These are phyloP conservation scores for Hypolimnas misippus DNA, from an alignment of 2,888 invertebrate species.

Conservation along the genomic window DNA sequence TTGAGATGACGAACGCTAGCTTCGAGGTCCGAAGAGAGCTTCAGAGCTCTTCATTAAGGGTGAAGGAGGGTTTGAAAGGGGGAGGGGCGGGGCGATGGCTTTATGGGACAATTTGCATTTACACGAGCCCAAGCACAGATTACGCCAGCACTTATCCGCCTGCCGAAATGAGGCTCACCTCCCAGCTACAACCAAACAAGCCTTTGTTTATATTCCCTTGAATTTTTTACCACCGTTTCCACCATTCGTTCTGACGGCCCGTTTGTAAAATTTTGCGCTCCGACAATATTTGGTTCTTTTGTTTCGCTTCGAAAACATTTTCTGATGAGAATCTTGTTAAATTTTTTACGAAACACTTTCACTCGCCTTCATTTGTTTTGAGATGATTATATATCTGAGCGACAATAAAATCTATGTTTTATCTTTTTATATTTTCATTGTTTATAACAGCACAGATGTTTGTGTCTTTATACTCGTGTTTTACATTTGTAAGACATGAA, in stretches of 20 bases:
- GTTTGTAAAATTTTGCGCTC: conserved; percentile 52
- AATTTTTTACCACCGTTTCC: conserved; percentile 68
- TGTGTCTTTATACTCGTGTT: conserved; percentile 8
- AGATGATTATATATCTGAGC: too few species aligned
- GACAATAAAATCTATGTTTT: neutral
- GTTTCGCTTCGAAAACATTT: conserved; percentile 17
- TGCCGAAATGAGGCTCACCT: conserved; percentile 73
- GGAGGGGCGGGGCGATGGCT: conserved; percentile 65
- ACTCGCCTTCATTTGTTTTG: neutral
- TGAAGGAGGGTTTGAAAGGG: conserved; percentile 52
- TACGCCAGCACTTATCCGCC: conserved; percentile 80
- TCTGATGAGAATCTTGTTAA: conserved; percentile 12
- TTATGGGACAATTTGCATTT: conserved; percentile 84
- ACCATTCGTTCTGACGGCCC: conserved; percentile 77
- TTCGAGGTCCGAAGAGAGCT: conserved; percentile 62
- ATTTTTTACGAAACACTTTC: neutral
- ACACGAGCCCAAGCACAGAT: conserved; percentile 82
- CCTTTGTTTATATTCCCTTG: conserved; percentile 78
- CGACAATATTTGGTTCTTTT: conserved; percentile 19
- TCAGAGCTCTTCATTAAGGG: conserved; percentile 74
- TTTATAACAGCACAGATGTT: neutral
- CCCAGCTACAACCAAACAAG: conserved; percentile 68
- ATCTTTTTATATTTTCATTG: neutral
- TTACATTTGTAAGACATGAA: neutral
- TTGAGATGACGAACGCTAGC: conserved; percentile 75